Evolutionary conservation across 2,113 vertebrate species (phyloP), one percentile per base, ranked within the genome.

Genomic region (Lycocorax pyrrhopterus): DNA sequence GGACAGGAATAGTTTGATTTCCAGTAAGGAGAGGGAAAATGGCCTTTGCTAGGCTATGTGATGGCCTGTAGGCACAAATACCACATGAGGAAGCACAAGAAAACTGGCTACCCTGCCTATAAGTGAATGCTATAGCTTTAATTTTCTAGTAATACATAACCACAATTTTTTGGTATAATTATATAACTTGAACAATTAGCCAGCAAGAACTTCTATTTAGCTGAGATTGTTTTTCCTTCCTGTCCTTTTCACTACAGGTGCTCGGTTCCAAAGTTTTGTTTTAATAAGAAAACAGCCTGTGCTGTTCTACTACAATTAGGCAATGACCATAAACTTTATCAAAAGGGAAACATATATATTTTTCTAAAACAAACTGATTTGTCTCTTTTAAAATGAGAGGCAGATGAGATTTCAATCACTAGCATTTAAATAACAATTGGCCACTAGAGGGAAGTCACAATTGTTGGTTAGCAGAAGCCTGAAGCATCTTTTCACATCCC

Each of bases 361-460:
- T 84, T 82, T 73, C 71, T 73, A 33, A 60, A 90, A 16, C 14
- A 62, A 71, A 35, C 12, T 5, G 9, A 8, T 47, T 37, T n/a
- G 18, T 46, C 17, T 46, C 53, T 66, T 81, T 67, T 49, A 21
- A 21, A 20, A 18, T 5, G 23, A 69, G 44, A 52, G 10, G 46
- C 19, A 93, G 30, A 25, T 0, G 3, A 11, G 33, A 11, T 47
- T 91, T 83, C 58, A 25, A 8, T 49, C 41, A 15, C 19, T 44
- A 62, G 4, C 2, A 3, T 77, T 91, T 75, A 59, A 77, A 26
- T 67, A 76, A 43, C 23, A 69, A 15, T 10, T 87, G 76, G 33
- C 89, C 91, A 89, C 93, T 75, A 95, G 93, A 44, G 86, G 91
- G 93, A 77, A 92, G 68, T 71, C 84, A 49, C 43, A 87, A 27